Conservation (phyloP, 2,888 invertebrate species). For the Eristalis tenax region DNA sequence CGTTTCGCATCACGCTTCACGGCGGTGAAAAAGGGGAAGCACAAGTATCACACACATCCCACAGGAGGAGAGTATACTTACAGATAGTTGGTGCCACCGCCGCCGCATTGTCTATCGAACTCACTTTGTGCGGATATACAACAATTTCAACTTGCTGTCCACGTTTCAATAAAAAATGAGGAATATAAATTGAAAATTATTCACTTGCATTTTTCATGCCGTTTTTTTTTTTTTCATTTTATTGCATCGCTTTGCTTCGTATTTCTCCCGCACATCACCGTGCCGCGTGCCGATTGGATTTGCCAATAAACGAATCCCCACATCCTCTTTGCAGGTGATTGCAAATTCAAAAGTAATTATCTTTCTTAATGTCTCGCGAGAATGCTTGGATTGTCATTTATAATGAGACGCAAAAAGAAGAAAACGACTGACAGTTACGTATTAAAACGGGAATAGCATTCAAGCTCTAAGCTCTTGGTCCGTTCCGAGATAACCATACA, state of each 20-base stretch:
- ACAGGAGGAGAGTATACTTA: background rate
- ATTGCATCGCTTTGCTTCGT: constrained; percentile 18
- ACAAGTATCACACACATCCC: constrained; percentile 33
- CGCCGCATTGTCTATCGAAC: constrained; percentile 57
- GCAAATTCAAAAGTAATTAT: constrained; percentile 27
- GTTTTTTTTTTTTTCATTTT: background rate
- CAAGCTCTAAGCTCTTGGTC: constrained; percentile 8
- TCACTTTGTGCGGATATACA: constrained; percentile 11
- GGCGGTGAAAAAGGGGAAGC: constrained; percentile 39
- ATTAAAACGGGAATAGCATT: background rate
- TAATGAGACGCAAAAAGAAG: background rate
- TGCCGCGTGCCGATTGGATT: background rate
- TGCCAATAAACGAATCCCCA: constrained; percentile 13
- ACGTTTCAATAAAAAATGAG: constrained; percentile 57
- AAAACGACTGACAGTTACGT: constrained; percentile 2
- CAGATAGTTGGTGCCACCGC: background rate
- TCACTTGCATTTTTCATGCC: constrained; percentile 19
- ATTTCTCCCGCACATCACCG: background rate
- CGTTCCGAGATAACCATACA: constrained; percentile 1
- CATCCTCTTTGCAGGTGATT: constrained; percentile 29
- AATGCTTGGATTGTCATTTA: constrained; percentile 36
- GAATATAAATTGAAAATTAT: constrained; percentile 67
- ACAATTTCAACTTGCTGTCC: constrained; percentile 49
- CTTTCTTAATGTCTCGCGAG: constrained; percentile 23
- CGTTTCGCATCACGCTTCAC: constrained; percentile 30